These are phyloP conservation scores for Chionomys nivalis DNA, from an alignment of 2,113 vertebrate genomes.

Conservation along the genomic window DNA sequence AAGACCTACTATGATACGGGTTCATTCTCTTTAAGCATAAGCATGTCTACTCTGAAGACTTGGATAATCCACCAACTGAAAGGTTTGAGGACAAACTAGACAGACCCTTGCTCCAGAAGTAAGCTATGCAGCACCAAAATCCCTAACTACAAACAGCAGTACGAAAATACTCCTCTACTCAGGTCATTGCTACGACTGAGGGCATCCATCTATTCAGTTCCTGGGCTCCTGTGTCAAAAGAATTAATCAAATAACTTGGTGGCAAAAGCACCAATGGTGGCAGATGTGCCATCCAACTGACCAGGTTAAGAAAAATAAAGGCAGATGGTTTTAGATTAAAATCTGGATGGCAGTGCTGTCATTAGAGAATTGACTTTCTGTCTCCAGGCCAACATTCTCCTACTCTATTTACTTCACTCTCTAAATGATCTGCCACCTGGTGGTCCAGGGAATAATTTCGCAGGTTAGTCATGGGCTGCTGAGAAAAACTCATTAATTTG, in stretches of 20 bases:
- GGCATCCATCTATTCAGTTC: background rate
- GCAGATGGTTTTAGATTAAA: slow-evolving; percentile 79
- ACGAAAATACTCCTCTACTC: background rate
- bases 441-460: slow-evolving; percentile 57
- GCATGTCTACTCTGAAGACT: background rate
- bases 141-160: background rate
- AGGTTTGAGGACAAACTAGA: background rate
- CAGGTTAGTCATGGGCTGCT: slow-evolving; percentile 37
- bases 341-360: slow-evolving; percentile 57
- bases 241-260: slow-evolving; percentile 63
- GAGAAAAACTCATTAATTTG: slow-evolving; percentile 46
- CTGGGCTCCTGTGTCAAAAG: slow-evolving; percentile 26
- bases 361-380: slow-evolving; percentile 68
- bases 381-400: slow-evolving; percentile 65
- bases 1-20: background rate
- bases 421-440: slow-evolving; percentile 75
- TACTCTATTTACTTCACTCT: slow-evolving; percentile 46
- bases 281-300: slow-evolving; percentile 75
- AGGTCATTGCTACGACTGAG: background rate
- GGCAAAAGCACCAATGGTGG: slow-evolving; percentile 37
- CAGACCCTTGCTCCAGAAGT: background rate
- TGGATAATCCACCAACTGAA: background rate
- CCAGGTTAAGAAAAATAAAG: slow-evolving; percentile 81
- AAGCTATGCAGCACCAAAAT: background rate
- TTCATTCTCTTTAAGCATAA: background rate